phyloP scores from a whole-genome alignment of 2,113 vertebrate genomes.

The Motacilla tschutschensis region DNA sequence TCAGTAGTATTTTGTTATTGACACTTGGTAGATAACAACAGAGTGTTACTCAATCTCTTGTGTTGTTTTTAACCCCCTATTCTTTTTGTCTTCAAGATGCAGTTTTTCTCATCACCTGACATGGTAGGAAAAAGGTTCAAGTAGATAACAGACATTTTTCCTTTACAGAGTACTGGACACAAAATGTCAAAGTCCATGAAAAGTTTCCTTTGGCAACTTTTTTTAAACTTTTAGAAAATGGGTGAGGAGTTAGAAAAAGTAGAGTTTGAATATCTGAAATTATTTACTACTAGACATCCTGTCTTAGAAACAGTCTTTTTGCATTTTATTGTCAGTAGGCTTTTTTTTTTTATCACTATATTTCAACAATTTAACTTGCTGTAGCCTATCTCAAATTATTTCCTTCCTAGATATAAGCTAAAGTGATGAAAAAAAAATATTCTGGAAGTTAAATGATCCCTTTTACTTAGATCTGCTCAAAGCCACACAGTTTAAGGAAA shows the following conservation, averaged over 20 bases:
- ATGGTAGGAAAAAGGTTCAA: conserved; percentile 14
- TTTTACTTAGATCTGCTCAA: neutral
- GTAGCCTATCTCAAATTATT: neutral
- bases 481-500: neutral
- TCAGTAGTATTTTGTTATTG: conserved; percentile 85
- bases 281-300: neutral
- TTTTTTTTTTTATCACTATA: neutral
- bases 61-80: conserved; percentile 69
- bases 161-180: neutral
- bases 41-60: conserved; percentile 86
- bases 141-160: conserved; percentile 28
- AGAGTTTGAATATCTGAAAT: neutral
- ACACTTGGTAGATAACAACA: conserved; percentile 87
- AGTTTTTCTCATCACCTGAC: conserved; percentile 60
- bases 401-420: neutral
- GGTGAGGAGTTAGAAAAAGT: neutral
- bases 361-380: neutral
- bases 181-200: neutral
- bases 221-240: neutral
- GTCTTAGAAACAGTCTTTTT: neutral
- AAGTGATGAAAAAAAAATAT: neutral
- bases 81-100: conserved; percentile 74
- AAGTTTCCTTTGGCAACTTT: neutral
- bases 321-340: neutral
- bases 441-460: neutral